Percentiles rank a stretch among this genome's conserved stretches.
phyloP scores from a whole-genome alignment of 1,140 invertebrate genomes.

The Diorhabda elongata region DNA sequence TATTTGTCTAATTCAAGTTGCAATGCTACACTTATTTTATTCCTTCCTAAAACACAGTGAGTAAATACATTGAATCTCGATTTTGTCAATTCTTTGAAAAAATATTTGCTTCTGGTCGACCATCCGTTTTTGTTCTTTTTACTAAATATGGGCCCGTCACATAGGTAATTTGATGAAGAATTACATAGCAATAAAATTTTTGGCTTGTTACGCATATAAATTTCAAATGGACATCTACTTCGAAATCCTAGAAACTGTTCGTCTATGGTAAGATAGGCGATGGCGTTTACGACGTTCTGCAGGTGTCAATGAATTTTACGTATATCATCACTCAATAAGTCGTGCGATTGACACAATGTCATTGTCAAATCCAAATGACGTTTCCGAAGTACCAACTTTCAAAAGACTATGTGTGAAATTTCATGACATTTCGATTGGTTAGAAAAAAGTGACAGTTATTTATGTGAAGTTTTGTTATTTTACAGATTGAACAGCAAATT shows the following conservation, averaged over 20 bases:
- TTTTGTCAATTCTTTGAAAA: not conserved
- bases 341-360: no score
- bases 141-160: not conserved
- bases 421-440: no score
- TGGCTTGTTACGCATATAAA: not conserved
- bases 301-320: not conserved
- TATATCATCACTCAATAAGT: not conserved
- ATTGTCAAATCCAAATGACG: no score
- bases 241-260: not conserved
- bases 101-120: not conserved
- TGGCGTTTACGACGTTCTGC: not conserved
- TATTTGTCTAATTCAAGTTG: no score
- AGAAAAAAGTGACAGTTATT: no score
- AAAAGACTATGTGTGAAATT: no score
- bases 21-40: no score
- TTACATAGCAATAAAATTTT: not conserved
- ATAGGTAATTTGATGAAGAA: not conserved
- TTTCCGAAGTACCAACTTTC: no score
- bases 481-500: no score
- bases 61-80: no score
- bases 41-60: no score
- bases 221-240: not conserved
- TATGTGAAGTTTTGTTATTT: no score
- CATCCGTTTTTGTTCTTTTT: not conserved
- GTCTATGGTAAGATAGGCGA: not conserved